phyloP scores from a whole-genome alignment of 2,888 invertebrate species.

The Epinotia demarniana region DNA sequence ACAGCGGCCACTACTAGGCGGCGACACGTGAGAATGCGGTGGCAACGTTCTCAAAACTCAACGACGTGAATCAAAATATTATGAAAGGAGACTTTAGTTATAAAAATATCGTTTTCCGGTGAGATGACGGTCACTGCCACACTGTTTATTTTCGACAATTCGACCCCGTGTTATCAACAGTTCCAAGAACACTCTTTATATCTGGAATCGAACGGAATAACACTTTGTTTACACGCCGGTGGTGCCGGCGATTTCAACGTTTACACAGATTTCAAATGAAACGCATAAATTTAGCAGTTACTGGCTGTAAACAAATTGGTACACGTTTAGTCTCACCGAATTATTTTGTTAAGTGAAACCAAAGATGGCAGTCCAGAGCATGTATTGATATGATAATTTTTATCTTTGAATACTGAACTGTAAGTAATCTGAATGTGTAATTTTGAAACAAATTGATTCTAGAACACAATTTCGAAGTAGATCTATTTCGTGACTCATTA shows the following conservation, averaged over 20 bases:
- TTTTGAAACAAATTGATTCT: too few species aligned
- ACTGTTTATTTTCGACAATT: conserved; percentile 21
- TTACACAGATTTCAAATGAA: conserved; percentile 16
- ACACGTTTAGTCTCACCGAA: conserved; percentile 1
- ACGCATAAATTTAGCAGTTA: conserved; percentile 26
- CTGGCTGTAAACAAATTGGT: conserved; percentile 21
- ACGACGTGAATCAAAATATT: conserved; percentile 34
- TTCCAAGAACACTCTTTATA: conserved; percentile 15
- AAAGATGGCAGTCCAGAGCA: background rate
- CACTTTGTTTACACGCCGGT: conserved; percentile 26
- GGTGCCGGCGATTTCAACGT: background rate
- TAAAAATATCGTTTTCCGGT: conserved; percentile 32
- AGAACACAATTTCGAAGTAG: too few species aligned
- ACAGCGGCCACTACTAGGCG: background rate
- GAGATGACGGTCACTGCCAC: conserved; percentile 41
- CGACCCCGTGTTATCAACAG: background rate
- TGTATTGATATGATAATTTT: background rate
- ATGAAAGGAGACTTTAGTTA: conserved; percentile 17
- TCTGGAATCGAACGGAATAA: conserved; percentile 26
- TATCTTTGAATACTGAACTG: background rate
- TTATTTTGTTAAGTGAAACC: background rate
- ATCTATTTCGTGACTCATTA: too few species aligned
- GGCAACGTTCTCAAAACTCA: conserved; percentile 26
- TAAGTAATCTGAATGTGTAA: background rate
- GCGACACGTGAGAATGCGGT: background rate